phyloP scores from a whole-genome alignment of 2,113 vertebrate genomes.

The Chaetura pelagica region DNA sequence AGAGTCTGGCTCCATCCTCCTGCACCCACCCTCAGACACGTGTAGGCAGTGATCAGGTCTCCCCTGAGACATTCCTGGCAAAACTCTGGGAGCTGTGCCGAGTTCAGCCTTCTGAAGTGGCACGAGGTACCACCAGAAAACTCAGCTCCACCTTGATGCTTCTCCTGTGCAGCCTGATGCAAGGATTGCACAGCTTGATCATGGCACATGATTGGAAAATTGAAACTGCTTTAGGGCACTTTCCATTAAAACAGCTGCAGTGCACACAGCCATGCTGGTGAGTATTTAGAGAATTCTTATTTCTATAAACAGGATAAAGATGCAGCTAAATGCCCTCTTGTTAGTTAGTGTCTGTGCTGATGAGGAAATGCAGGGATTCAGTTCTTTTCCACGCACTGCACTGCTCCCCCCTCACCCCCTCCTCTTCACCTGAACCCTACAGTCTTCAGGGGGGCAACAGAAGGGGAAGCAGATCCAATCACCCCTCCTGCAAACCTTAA shows the following conservation, averaged over 20 bases:
- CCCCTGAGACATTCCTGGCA: too few species aligned
- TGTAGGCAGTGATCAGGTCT: too few species aligned
- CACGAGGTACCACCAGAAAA: background rate
- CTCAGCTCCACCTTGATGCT: background rate
- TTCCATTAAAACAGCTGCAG: background rate
- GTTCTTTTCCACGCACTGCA: background rate
- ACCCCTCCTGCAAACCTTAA: constrained; percentile 34
- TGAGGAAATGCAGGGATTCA: background rate
- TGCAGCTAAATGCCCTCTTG: background rate
- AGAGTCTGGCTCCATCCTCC: too few species aligned
- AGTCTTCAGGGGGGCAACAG: background rate
- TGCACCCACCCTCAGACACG: too few species aligned
- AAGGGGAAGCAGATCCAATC: constrained; percentile 29
- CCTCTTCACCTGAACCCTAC: constrained; percentile 12
- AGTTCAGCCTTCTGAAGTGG: background rate
- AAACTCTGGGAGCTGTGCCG: background rate
- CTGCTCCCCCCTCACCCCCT: background rate
- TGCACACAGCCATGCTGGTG: background rate
- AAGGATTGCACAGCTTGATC: background rate
- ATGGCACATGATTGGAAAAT: background rate
- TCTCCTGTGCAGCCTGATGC: background rate
- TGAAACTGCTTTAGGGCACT: background rate
- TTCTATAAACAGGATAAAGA: background rate
- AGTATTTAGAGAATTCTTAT: background rate
- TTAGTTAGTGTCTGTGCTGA: background rate